Evolutionary conservation across 2,888 invertebrate species (phyloP), one percentile per base, ranked within the genome.

Genomic region (Microdon myrmicae): DNA sequence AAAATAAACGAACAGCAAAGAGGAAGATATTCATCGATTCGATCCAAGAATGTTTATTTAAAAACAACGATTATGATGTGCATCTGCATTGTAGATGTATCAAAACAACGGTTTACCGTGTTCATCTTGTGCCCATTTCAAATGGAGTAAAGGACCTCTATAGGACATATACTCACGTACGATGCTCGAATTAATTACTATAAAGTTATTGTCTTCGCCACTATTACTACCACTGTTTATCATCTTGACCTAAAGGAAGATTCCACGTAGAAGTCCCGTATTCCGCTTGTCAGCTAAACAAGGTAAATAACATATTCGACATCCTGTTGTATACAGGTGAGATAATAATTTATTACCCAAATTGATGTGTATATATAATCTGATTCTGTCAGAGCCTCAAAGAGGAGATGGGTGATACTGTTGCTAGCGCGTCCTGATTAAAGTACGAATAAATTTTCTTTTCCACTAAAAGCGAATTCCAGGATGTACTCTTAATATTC

Each of bases 271-370:
- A n/a, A n/a, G n/a, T n/a, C n/a, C n/a, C n/a, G n/a, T n/a, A n/a
- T n/a, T n/a, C n/a, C n/a, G n/a, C n/a, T n/a, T n/a, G n/a, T n/a
- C n/a, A n/a, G n/a, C n/a, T n/a, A n/a, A n/a, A n/a, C n/a, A 45
- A 58, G 64, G 64, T 64, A 64, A 64, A 64, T 64, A 64, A 64
- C 64, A 53, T 47, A 64, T 58, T 61, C 56, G 56, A 61, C 56
- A 61, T 56, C 58, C 47, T 43, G 26, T 28, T 53, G 64, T 64
- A 41, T 58, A 53, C 39, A 64, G 51, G 64, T 64, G 47, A 58
- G 53, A 64, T 53, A 53, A 64, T 58, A 64, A 64, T 64, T 64
- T 64, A 64, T 64, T 53, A 64, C 43, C 41, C 56, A 58, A 64
- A 64, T 64, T 58, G 58, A 64, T 64, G 58, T 47, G 47, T 56